Conservation (phyloP, 2,797 vertebrate species). For the Hozukius guyotensis region DNA sequence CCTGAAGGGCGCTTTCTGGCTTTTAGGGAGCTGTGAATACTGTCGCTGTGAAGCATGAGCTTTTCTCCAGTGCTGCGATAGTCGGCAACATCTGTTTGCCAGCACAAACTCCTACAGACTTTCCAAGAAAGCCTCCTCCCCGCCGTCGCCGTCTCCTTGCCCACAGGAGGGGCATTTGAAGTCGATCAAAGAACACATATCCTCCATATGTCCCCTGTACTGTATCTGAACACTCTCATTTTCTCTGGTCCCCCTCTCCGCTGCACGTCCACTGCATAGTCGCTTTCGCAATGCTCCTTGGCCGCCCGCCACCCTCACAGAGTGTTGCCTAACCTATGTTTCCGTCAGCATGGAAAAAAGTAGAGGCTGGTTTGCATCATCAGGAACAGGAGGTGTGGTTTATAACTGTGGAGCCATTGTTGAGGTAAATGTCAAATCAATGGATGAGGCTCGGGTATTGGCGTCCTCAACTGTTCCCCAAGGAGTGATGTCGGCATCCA, state of each 20-base stretch:
- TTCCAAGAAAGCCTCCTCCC: slow-evolving; percentile 73
- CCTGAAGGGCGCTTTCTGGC: slow-evolving; percentile 72
- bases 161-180: slow-evolving; percentile 47
- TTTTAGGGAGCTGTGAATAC: slow-evolving; percentile 75
- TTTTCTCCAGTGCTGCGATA: slow-evolving; percentile 42
- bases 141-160: slow-evolving; percentile 9
- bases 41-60: slow-evolving; percentile 68
- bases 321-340: slow-evolving; percentile 65
- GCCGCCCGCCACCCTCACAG: slow-evolving; percentile 46
- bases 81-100: slow-evolving; percentile 78
- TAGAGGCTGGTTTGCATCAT: slow-evolving; percentile 69
- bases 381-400: slow-evolving; percentile 58
- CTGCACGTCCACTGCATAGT: slow-evolving; percentile 39
- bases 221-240: slow-evolving; percentile 45
- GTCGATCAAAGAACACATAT: slow-evolving; percentile 47
- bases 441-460: slow-evolving; percentile 28
- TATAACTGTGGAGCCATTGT: slow-evolving; percentile 75
- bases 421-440: slow-evolving; percentile 63
- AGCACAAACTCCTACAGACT: slow-evolving; percentile 63
- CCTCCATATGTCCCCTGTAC: slow-evolving; percentile 15
- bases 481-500: slow-evolving; percentile 30
- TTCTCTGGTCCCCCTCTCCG: slow-evolving; percentile 43
- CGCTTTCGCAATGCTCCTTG: slow-evolving; percentile 63
- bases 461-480: slow-evolving; percentile 27
- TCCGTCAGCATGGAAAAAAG: slow-evolving; percentile 63